Evolutionary conservation across 1,140 invertebrate species (phyloP), one percentile per base, ranked within the genome.

Genomic region (Brevipalpus yothersi): DNA sequence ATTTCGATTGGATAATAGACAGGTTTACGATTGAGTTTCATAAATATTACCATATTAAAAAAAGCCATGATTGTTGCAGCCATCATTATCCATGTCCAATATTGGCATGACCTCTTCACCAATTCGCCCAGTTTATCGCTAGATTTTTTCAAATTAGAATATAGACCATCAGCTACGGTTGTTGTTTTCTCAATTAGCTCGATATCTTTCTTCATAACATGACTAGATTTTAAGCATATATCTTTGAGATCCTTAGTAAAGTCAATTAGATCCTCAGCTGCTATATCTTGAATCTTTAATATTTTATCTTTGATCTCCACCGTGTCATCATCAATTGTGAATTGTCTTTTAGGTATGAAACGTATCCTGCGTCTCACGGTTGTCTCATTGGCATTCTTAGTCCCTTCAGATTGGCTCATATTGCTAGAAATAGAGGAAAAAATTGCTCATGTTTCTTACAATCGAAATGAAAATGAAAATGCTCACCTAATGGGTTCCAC

Each of bases 41-140:
- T 86, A 64, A 86, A 84, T 15, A 86, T 67, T 23, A 86, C 77
- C 82, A 86, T 86, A 86, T 83, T 83, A 60, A 93, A 81, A 73
- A 93, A 94, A 62, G 85, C 81, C 55, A 81, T 72, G 65, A 86
- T 76, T 31, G 93, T 87, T 61, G 86, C 73, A 17, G 79, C 76
- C 53, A 94, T 73, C 80, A 90, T 83, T 9, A 91, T 68, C 86
- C 86, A 91, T 60, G 93, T 78, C 86, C 87, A 92, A 72, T 88
- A 93, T 68, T 86, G 86, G 77, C 86, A 92, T 0, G 83, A 83
- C 61, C 82, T 81, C 19, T 79, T 79, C 21, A 83, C 89, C 69
- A 89, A 86, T 62, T 84, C 83, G 66, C 82, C 79, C 31, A 95
- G 71, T 67, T 82, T 80, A 10, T 82, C 78, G 11, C 84, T 83